Evolutionary conservation across 2,888 invertebrate species (phyloP).

Genomic region (Microctonus aethiopoides): DNA sequence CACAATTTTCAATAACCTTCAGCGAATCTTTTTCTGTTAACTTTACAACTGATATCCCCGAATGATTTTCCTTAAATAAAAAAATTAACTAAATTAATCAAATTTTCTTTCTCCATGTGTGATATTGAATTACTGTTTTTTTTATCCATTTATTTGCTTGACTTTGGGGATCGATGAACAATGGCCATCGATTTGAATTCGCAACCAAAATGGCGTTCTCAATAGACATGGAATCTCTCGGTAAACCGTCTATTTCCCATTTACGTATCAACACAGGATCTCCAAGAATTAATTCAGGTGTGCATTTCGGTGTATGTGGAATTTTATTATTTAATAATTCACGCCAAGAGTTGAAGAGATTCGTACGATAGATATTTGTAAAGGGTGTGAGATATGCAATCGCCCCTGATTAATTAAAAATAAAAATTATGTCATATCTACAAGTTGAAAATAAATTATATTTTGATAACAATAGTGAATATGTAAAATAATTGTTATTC

Average conservation of each 20-base stretch:
- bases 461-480: no score
- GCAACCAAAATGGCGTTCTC: constrained; percentile 89
- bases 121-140: constrained; percentile 75
- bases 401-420: constrained; percentile 69
- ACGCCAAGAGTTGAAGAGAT: constrained; percentile 71
- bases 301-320: constrained; percentile 77
- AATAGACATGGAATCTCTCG: constrained; percentile 85
- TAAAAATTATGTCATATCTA: not conserved
- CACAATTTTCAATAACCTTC: constrained; percentile 76
- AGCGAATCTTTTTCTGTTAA: constrained; percentile 79
- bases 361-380: constrained; percentile 74
- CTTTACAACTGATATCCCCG: constrained; percentile 77
- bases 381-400: constrained; percentile 87
- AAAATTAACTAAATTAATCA: not conserved
- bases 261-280: constrained; percentile 80
- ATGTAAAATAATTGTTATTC: no score
- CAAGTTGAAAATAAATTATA: not conserved
- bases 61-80: constrained; percentile 73
- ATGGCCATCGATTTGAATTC: constrained; percentile 87
- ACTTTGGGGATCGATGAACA: constrained; percentile 92
- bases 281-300: constrained; percentile 77
- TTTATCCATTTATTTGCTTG: constrained; percentile 94
- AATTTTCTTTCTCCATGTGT: not conserved
- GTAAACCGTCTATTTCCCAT: constrained; percentile 89
- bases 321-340: constrained; percentile 69